Conservation (phyloP, 2,797 vertebrate genomes). For the Poecile montanus region DNA sequence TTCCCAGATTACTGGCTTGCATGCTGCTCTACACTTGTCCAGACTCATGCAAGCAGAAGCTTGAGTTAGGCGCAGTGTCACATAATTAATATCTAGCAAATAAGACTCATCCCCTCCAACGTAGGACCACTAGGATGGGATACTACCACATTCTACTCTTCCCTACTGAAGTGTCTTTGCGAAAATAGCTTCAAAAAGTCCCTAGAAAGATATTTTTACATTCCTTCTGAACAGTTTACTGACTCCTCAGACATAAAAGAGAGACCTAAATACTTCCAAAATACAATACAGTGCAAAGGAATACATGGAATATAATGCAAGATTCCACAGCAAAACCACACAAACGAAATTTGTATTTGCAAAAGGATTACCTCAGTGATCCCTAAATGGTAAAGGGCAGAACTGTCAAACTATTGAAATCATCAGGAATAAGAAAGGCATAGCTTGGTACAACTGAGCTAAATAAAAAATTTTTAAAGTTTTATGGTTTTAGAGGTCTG, state of each 20-base stretch:
- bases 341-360: neutral
- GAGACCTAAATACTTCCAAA: neutral
- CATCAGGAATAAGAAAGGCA: neutral
- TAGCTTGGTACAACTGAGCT: neutral
- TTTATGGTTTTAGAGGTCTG: neutral
- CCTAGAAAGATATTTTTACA: neutral
- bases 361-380: neutral
- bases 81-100: neutral
- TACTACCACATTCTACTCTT: neutral
- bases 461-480: neutral
- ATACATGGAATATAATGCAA: neutral
- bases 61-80: neutral
- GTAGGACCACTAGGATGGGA: neutral
- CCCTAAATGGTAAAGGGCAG: neutral
- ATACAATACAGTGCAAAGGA: neutral
- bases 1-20: neutral
- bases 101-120: neutral
- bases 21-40: neutral
- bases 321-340: neutral
- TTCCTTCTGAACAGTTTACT: neutral
- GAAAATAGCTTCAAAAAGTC: neutral
- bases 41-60: neutral
- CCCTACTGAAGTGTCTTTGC: neutral
- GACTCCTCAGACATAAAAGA: accelerated
- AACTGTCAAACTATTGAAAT: neutral